Percentiles rank a stretch among this genome's conserved stretches.
phyloP scores from a whole-genome alignment of 2,113 vertebrate genomes.

The Amphiprion percula region DNA sequence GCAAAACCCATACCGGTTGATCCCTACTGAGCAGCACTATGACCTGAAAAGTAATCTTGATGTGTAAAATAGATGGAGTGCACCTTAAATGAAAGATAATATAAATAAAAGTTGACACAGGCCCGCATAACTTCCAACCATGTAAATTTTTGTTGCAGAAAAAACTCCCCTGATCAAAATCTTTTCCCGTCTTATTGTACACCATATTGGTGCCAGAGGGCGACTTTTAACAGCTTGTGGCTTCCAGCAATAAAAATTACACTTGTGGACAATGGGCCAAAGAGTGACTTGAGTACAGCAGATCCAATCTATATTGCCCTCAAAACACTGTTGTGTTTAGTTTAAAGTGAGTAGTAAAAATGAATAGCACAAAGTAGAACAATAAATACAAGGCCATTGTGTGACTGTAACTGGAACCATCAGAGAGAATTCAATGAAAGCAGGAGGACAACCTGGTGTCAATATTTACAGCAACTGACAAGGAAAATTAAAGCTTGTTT shows the following conservation, averaged over 20 bases:
- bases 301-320: conserved; percentile 43
- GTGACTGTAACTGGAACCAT: conserved; percentile 4
- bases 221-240: conserved; percentile 57
- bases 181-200: conserved; percentile 7
- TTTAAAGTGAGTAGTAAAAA: conserved; percentile 11
- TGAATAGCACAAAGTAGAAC: conserved; percentile 1
- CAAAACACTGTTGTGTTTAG: conserved; percentile 7
- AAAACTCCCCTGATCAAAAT: background rate
- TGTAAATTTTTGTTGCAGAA: background rate
- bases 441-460: background rate
- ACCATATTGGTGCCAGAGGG: conserved; percentile 42
- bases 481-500: conserved; percentile 18
- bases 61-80: background rate
- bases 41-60: background rate
- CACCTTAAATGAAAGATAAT: background rate
- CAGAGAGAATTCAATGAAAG: background rate
- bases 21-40: background rate
- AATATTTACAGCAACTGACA: conserved; percentile 20
- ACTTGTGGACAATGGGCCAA: conserved; percentile 31
- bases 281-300: conserved; percentile 7
- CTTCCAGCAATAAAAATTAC: conserved; percentile 38
- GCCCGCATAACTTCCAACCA: no score
- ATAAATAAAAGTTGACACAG: no score
- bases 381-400: conserved; percentile 10
- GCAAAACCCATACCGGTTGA: no score